Conservation (phyloP, 1,140 invertebrate species). For the Heliconius congener region DNA sequence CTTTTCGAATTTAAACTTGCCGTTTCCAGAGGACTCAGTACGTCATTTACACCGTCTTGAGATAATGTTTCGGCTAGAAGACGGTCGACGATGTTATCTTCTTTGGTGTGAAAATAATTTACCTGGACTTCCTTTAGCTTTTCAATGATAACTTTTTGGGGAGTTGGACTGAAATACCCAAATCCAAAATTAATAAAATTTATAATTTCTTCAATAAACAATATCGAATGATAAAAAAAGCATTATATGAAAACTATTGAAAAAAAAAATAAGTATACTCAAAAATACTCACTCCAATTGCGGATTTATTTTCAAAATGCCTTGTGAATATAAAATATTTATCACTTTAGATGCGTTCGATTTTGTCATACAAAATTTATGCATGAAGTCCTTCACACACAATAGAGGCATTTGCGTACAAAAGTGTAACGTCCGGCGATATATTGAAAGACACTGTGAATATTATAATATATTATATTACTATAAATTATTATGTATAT, state of each 20-base stretch:
- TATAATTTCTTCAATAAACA: no score
- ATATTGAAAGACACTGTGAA: conserved; percentile 54
- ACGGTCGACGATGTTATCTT: conserved; percentile 46
- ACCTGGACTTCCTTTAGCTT: conserved; percentile 40
- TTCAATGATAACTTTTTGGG: conserved; percentile 42
- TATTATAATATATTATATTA: not conserved
- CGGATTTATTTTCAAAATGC: conserved; percentile 36
- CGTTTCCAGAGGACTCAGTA: conserved; percentile 52
- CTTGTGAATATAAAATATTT: conserved; percentile 43
- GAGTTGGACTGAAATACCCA: conserved; percentile 11
- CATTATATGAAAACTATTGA: not conserved
- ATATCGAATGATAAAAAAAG: no score
- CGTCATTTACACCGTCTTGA: conserved; percentile 48
- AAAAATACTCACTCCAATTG: conserved; percentile 37
- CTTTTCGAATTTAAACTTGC: conserved; percentile 24
- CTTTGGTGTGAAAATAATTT: conserved; percentile 44
- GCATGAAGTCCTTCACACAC: conserved; percentile 23
- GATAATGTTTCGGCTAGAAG: conserved; percentile 50
- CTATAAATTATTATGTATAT: no score
- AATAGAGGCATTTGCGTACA: conserved; percentile 29
- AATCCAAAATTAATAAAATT: no score
- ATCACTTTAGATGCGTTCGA: conserved; percentile 47
- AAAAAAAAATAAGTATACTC: not conserved
- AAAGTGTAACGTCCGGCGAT: conserved; percentile 51
- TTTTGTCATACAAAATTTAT: conserved; percentile 39